Base-by-base conservation (phyloP, 2,888 invertebrate genomes). In the Phlogophora meticulosa region DNA sequence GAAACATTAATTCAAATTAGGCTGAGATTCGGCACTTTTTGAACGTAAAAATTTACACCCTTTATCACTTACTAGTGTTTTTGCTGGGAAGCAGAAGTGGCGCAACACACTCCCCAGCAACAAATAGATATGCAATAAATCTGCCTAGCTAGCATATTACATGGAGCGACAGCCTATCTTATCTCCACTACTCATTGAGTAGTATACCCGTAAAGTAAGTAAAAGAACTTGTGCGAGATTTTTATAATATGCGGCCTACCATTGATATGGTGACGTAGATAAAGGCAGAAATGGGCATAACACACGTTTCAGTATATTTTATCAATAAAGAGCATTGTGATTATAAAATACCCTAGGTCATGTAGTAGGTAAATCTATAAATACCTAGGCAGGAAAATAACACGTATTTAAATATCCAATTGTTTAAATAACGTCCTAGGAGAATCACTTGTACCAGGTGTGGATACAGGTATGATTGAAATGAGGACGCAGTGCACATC, bases 281-380 rank as follows among this genome's bases (percentile, higher is more conserved):
- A 28, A n/a, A 42, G 28, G 9, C 15, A 42, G 32, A 64, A 45
- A 48, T 42, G 13, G 34, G 45, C 24, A 22, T 9, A 7, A 7
- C n/a, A 4, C 20, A 48, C 13, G 1, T 32, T 43, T 28, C 40
- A 38, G 17, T 46, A 22, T 40, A n/a, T 56, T 64, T 64, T 38
- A 22, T 56, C 36, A 42, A 40, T 17, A 51, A 36, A 20, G 48
- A 55, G 45, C 5, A 42, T 36, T 73, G 55, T 65, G 40, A 56
- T 20, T 71, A 51, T 55, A 42, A 43, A 55, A 42, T 43, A 56
- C 24, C 55, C 73, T 65, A 71, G 71, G 71, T 71, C 56, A 28
- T 45, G 67, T 53, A 10, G 4, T 55, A 43, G 32, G 48, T 49
- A 43, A 53, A 48, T 10, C 53, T 55, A 60, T 48, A 38, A 55